Base-by-base conservation (phyloP, 2,797 vertebrate species). In the Trematocara caparti region DNA sequence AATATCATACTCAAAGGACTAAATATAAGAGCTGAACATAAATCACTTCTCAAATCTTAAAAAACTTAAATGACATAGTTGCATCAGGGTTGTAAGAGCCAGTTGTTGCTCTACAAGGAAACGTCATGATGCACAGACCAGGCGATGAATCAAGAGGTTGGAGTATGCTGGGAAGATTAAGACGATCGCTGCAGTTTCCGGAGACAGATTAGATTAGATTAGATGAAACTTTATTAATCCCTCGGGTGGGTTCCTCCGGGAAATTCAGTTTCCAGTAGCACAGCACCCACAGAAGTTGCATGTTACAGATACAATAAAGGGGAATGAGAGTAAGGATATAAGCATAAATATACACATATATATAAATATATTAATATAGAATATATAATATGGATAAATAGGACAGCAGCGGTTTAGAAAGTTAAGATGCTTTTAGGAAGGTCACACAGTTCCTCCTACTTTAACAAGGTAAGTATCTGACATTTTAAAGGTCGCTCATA, bases 191-290 rank as follows among this genome's bases (percentile, higher is more conserved):
- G 62, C 19, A 9, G 19, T 64, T 66, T 40, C 38, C 9, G 38
- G 19, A 24, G 38, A 66, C 12, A 13, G 50, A 51, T 51, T 51
- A 8, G 6, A 50, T n/a, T 49, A 12, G 48, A 50, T 51, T 50
- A 50, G 19, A 21, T 21, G 13, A 55, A 55, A 55, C 24, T 55
- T 55, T 51, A 51, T 7, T 51, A 51, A 27, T 51, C 1, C 21
- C 21, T 51, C 0, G 0, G 4, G 50, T 51, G 0, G 51, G 24
- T 55, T 55, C 51, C 24, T 55, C 1, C 0, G 3, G 13, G 24
- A 55, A 55, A 55, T 55, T 55, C 13, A 55, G 1, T 53, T 27
- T 15, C 24, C 51, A 53, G 24, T 55, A 55, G 24, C 51, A 55
- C 51, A 55, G 24, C 13, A 55, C 51, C 13, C 2, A 55, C 24